Evolutionary conservation across 2,113 vertebrate species (phyloP), one percentile per base, ranked within the genome.

Genomic region (Saimiri boliviensis): DNA sequence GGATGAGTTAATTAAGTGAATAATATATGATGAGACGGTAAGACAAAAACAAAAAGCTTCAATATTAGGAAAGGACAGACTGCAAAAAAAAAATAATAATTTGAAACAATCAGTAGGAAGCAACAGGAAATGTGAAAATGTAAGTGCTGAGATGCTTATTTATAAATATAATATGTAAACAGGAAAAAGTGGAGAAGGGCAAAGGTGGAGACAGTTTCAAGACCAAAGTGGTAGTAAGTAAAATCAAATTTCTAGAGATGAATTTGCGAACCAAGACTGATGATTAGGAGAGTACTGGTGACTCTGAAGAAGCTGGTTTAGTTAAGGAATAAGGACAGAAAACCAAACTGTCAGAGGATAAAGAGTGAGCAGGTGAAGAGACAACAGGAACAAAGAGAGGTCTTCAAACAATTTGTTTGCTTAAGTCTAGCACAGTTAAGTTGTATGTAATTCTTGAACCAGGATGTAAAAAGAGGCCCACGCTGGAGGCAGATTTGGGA

Each of bases 81-180:
- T 70, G n/a, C 45, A 93, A 96, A 96, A 74, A 23, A 85, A 85
- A 96, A 74, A 23, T 79, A 85, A 58, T 49, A 6, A 63, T 47
- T 37, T 95, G n/a, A 91, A 90, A 86, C 2, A 68, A 83, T 35
- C 58, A 83, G 21, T 10, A 89, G 30, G 30, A 63, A 82, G 52
- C 93, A 94, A 30, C 27, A 76, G 56, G 68, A 91, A 60, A 80
- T 76, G 66, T 81, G 13, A 23, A 77, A 80, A 93, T 92, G 16
- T 70, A 40, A 56, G 45, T 20, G 56, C 19, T 56, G 32, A 95
- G 42, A 74, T 66, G 54, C 17, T 86, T 70, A 76, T 25, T 81
- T 81, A 70, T 52, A 85, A 92, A 84, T 54, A 86, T 9, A 42
- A 40, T 27, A 73, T 4, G 6, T 77, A 88, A 63, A 35, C 37